phyloP scores from a whole-genome alignment of 1,140 invertebrate genomes.

The Nasonia giraulti region DNA sequence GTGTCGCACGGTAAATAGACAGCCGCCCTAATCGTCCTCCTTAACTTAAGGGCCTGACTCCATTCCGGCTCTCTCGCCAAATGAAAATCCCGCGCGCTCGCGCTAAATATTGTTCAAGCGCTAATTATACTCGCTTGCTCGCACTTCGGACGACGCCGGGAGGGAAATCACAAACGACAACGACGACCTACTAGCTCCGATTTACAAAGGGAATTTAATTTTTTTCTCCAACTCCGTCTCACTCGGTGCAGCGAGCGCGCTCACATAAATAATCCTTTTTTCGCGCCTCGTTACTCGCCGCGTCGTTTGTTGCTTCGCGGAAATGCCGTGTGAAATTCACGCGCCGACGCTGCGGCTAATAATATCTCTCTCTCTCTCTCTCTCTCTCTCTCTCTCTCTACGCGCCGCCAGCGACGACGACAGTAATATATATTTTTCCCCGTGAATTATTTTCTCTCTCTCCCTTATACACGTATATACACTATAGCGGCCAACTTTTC shows the following conservation, averaged over 20 bases:
- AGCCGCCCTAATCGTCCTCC: constrained; percentile 56
- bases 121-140: neutral
- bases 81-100: constrained; percentile 3
- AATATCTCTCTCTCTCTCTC: neutral
- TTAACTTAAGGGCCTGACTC: neutral
- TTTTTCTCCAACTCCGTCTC: neutral
- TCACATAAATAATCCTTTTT: neutral
- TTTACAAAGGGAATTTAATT: neutral
- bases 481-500: too few relatives aligned
- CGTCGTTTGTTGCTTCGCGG: neutral
- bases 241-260: too few relatives aligned
- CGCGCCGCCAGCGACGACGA: too few relatives aligned
- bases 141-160: neutral
- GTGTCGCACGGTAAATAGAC: constrained; percentile 54
- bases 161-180: too few relatives aligned
- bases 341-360: too few relatives aligned
- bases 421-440: too few relatives aligned
- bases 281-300: neutral
- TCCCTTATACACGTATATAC: too few relatives aligned
- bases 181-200: neutral
- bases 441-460: too few relatives aligned
- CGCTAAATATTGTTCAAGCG: constrained; percentile 15
- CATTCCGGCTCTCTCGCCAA: neutral
- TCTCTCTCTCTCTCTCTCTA: too few relatives aligned
- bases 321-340: neutral